Evolutionary conservation across 1,140 invertebrate genomes (phyloP).

Genomic region (Lamellibrachia luymesi): DNA sequence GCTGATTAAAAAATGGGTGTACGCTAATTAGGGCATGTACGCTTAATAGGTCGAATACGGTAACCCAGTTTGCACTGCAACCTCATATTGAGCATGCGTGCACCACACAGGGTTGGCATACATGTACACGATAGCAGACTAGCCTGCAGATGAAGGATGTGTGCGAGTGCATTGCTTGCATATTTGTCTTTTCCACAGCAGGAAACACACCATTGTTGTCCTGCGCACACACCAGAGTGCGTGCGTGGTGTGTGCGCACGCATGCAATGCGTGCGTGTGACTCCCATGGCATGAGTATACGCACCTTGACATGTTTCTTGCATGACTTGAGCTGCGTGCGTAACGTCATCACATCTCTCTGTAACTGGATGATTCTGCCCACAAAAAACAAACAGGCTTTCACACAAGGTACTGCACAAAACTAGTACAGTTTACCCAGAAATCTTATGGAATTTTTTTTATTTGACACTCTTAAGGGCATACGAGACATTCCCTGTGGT

Average conservation of each 20-base stretch:
- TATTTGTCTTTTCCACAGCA: neutral
- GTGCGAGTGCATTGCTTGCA: neutral
- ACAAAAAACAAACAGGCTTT: constrained; percentile 15
- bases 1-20: too few species aligned
- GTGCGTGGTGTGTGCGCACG: neutral
- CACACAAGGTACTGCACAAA: too few species aligned
- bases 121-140: neutral
- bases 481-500: neutral
- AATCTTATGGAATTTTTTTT: too few species aligned
- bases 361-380: constrained; percentile 36
- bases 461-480: too few species aligned
- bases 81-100: neutral
- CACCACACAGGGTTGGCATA: neutral
- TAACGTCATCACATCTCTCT: constrained; percentile 47
- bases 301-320: constrained; percentile 38
- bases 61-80: neutral
- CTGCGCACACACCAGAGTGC: neutral
- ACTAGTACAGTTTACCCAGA: too few species aligned
- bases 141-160: neutral
- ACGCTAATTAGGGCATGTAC: too few species aligned
- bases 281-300: neutral
- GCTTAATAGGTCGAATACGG: too few species aligned
- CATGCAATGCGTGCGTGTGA: neutral
- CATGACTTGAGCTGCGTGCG: constrained; percentile 45
- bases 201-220: neutral